Evolutionary conservation across 2,888 invertebrate species (phyloP).

Genomic region (Strigamia transsilvanica): DNA sequence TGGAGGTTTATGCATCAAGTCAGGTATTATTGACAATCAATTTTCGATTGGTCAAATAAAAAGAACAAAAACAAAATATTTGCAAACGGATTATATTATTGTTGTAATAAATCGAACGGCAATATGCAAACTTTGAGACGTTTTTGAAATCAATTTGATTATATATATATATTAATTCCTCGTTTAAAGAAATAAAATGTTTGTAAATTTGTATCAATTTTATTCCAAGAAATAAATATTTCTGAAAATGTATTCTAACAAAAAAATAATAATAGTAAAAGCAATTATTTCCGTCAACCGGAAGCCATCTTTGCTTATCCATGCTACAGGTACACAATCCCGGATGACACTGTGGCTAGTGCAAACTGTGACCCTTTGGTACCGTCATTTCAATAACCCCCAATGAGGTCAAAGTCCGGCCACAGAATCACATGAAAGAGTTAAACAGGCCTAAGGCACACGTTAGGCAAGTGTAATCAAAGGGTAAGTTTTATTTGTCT

Average conservation of each 20-base stretch:
- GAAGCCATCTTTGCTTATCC: not conserved
- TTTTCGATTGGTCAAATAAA: not conserved
- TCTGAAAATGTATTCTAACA: not conserved
- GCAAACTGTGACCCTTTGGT: slow-evolving; percentile 22
- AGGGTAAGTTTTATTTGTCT: slow-evolving; percentile 10
- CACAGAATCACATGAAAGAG: slow-evolving; percentile 32
- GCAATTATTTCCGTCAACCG: not conserved
- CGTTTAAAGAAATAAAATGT: not conserved
- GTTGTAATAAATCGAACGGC: not conserved
- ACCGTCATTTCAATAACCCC: slow-evolving; percentile 31
- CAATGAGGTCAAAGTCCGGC: slow-evolving; percentile 29
- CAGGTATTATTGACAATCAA: slow-evolving; percentile 1
- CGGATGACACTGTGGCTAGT: slow-evolving; percentile 15
- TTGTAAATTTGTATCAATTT: slow-evolving; percentile 17
- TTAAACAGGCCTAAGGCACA: slow-evolving; percentile 21
- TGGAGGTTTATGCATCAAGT: not conserved
- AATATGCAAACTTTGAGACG: not conserved
- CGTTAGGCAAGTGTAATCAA: slow-evolving; percentile 13
- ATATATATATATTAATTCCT: not conserved
- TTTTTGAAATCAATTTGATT: not conserved
- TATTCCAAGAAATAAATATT: not conserved
- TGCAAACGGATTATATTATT: not conserved
- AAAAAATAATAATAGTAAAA: not conserved
- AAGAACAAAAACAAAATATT: not conserved
- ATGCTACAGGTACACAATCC: slow-evolving; percentile 12